Base-by-base conservation (phyloP, 1,140 invertebrate genomes). In the Armadillidium nasatum region DNA sequence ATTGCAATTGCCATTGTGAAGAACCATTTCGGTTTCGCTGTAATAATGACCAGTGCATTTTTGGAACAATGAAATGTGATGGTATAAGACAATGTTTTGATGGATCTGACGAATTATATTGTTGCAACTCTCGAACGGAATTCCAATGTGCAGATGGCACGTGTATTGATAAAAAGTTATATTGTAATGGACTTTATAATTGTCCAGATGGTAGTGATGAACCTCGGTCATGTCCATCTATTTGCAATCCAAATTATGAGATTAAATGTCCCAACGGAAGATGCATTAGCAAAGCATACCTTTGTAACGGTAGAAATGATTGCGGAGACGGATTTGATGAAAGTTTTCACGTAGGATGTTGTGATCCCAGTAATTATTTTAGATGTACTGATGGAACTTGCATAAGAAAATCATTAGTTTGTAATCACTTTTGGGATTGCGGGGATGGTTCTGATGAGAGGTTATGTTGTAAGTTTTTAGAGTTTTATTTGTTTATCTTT, bases 361-460 rank as follows among this genome's bases (percentile, higher is more conserved):
- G 77, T 72, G 54, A 74, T 72, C 77, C 77, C 19, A 67, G 72
- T 44, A 33, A 33, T 6, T 78, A 91, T 83, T 90, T 91, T 84
- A 82, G 82, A 72, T 88, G 87, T 77, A 80, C 81, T 33, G 81
- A 85, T 73, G 86, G 86, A 50, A 79, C 79, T 68, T 88, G 88
- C 80, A 84, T 88, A 69, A 67, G 75, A 45, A 72, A 69, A 22
- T 70, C 60, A 33, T 69, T 43, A 13, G 76, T 80, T 19, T 82
- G 81, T 67, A 78, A 84, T 78, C 79, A 80, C 4, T 75, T 76
- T 21, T 79, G 81, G 10, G 90, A 94, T 81, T 93, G 92, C 82
- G 84, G 84, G n/a, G 91, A 93, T 83, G 87, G 84, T 78, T 90
- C 89, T 70, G 92, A 93, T 82, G 91, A 92, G 84, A 82, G 81